Base-by-base conservation (phyloP, 2,113 vertebrate genomes). In the Tympanuchus pallidicinctus region DNA sequence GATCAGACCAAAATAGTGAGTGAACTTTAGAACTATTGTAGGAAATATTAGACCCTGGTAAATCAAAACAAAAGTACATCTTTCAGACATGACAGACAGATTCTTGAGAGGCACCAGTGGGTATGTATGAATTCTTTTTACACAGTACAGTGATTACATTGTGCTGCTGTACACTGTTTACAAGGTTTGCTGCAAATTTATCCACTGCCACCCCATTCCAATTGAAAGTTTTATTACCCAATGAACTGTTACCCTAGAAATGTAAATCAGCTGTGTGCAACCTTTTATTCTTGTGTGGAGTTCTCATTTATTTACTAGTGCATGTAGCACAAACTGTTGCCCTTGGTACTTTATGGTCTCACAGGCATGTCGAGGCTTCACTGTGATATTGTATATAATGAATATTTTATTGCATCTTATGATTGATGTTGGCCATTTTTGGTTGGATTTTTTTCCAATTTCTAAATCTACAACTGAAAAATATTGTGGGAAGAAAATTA, bases 1-100 rank as follows among this genome's bases (percentile, higher is more conserved):
- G 91, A 54, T 71, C 77, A 71, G n/a, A 86, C 32, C 74, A 86
- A 93, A 91, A 54, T 89, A 88, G 82, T 54, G 30, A 74, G 14
- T 74, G 65, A 74, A 67, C 82, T 88, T 88, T 65, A 92, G 79
- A 89, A 86, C 6, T 6, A 40, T 75, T 71, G 36, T 77, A 88
- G 85, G 80, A 88, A 92, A 81, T 71, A 65, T 40, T 93, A 71
- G 21, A 61, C 15, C 20, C n/a, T 75, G 71, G 69, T 25, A 65
- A 34, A 63, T 60, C 34, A 22, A 71, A 80, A 40, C 48, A 75
- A 76, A 89, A 74, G 24, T 5, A 82, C 20, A 86, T 38, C 43
- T 93, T 91, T 81, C 57, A 78, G 61, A 88, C 21, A 47, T 48
- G 43, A 70, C 2, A 66, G 56, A 28, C 28, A 71, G 74, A 92